Base-by-base conservation (phyloP, 2,797 vertebrate species). In the Okamejei kenojei region DNA sequence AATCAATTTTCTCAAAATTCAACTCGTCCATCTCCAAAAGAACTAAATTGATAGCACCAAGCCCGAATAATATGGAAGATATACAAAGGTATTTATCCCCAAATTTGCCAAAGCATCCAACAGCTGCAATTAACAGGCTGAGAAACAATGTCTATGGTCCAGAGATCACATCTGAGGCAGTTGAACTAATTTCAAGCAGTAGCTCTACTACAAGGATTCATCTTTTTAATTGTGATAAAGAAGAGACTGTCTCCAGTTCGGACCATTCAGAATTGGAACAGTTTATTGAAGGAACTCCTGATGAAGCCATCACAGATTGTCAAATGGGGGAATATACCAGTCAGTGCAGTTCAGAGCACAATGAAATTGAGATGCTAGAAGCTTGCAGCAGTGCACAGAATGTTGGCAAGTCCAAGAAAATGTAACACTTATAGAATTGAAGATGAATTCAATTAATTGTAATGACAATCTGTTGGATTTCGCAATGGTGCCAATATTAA, bases 21-120 rank as follows among this genome's bases (percentile, higher is more conserved):
- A 92, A 74, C 54, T 74, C 71, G 58, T 74, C 38, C 45, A 38
- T 76, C 71, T 74, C 71, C 71, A 58, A 45, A 38, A 38, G 71
- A 92, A n/a, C 5, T 38, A 92, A 76, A 74, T 58, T 76, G 38
- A 92, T 45, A 54, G 23, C 13, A 15, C 90, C 9, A 7, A 74
- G 29, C 71, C 23, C 38, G 7, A 76, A 35, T 26, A 38, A 74
- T 76, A n/a, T 15, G 3, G 71, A 26, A 74, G 13, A 74, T 92
- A 92, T 92, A 54, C 90, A 92, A 26, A 76, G 38, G 32, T 92
- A 92, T 71, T 92, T 92, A 73, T 92, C 90, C 45, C 90, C 90
- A 6, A 92, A 38, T 54, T 13, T 38, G 29, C 21, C 6, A 35
- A 88, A 88, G 35, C 8, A 45, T 76, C 35, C 29, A 76, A 29